Percentiles rank a stretch among this genome's conserved stretches.
Conservation (phyloP, 2,113 vertebrate genomes). For the Myocastor coypus region DNA sequence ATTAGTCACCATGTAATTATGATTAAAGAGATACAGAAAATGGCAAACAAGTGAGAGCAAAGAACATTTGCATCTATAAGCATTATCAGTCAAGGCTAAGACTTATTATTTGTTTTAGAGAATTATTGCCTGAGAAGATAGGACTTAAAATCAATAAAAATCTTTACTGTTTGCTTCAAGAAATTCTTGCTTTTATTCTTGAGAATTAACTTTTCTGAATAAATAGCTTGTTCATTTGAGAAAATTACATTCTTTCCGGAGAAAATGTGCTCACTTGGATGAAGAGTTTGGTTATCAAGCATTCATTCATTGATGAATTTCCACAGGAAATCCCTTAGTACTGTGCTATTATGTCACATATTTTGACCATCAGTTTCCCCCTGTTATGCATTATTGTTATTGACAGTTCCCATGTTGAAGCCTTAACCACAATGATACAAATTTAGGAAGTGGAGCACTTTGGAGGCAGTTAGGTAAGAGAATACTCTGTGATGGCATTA, state of each 20-base stretch:
- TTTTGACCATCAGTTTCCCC: background rate
- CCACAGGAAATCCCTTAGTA: background rate
- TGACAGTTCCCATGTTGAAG: background rate
- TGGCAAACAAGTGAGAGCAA: background rate
- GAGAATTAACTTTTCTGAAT: background rate
- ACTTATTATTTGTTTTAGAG: background rate
- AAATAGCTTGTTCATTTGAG: background rate
- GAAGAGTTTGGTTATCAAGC: background rate
- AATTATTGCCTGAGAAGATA: background rate
- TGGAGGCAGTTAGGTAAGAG: background rate
- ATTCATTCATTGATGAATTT: background rate
- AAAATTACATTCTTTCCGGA: background rate
- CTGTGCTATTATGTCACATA: background rate
- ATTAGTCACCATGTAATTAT: background rate
- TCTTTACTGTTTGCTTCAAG: background rate
- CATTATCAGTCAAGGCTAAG: background rate
- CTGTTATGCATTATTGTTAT: too few relatives aligned
- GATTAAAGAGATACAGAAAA: background rate
- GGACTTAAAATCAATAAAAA: background rate
- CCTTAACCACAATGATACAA: too few relatives aligned
- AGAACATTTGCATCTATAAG: background rate
- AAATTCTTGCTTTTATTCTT: background rate
- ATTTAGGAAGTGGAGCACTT: background rate
- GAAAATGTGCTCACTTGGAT: background rate
- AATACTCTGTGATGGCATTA: background rate